These are phyloP conservation scores for Melanotaenia boesemani DNA, from an alignment of 2,797 vertebrate genomes.

Conservation along the genomic window DNA sequence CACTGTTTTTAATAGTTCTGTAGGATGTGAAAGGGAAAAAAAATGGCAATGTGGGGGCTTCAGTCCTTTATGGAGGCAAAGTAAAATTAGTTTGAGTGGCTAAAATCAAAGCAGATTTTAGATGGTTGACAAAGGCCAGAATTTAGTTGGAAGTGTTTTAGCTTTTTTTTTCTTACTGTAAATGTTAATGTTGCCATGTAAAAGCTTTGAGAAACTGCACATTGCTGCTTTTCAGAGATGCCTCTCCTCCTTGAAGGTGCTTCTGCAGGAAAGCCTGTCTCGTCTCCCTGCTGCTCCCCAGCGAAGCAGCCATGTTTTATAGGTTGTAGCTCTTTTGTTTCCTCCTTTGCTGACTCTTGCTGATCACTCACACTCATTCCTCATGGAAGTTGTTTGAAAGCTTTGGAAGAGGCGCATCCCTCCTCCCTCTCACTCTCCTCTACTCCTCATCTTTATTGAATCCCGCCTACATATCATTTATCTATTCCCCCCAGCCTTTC, in stretches of 20 bases:
- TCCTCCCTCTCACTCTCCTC: slow-evolving; percentile 50
- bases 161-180: too few relatives aligned
- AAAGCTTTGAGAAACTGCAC: not conserved
- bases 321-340: slow-evolving; percentile 81
- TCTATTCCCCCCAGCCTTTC: slow-evolving; percentile 82
- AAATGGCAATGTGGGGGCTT: slow-evolving; percentile 45
- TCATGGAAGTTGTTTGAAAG: slow-evolving; percentile 87
- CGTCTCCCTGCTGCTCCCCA: slow-evolving; percentile 61
- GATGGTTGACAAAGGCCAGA: not conserved
- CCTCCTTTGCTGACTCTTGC: slow-evolving; percentile 57
- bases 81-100: slow-evolving; percentile 48
- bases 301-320: slow-evolving; percentile 77
- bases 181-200: too few relatives aligned
- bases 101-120: slow-evolving; percentile 36
- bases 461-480: slow-evolving; percentile 88
- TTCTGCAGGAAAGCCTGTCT: slow-evolving; percentile 42
- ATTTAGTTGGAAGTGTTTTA: not conserved
- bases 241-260: slow-evolving; percentile 52
- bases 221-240: slow-evolving; percentile 20
- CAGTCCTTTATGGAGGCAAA: slow-evolving; percentile 41
- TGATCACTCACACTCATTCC: slow-evolving; percentile 85
- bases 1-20: slow-evolving; percentile 81
- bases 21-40: slow-evolving; percentile 61
- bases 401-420: slow-evolving; percentile 74
- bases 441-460: slow-evolving; percentile 88